A percentile compares a stretch with the other conserved stretches of the same genome.
These are phyloP conservation scores for Himalopsyche kuldschensis DNA, from an alignment of 2,888 invertebrate genomes.

Conservation along the genomic window DNA sequence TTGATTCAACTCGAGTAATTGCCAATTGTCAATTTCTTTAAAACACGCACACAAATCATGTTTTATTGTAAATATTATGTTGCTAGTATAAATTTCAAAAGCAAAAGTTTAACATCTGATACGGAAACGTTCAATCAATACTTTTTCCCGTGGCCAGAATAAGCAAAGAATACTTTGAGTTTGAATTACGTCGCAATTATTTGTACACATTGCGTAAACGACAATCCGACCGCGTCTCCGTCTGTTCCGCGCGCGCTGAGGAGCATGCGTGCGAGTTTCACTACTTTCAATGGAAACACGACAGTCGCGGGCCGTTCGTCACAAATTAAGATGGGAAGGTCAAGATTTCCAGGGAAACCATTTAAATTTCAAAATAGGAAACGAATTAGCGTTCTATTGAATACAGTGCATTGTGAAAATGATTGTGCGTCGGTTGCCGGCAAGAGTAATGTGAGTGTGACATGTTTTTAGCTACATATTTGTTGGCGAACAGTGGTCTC, in stretches of 20 bases:
- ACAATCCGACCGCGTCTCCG: slow-evolving; percentile 38
- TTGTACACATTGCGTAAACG: slow-evolving; percentile 55
- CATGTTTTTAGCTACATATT: slow-evolving; percentile 29
- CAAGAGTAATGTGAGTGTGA: slow-evolving; percentile 50
- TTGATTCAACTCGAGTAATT: not conserved
- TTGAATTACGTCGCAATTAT: slow-evolving; percentile 59
- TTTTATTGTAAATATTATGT: not conserved
- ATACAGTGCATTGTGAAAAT: slow-evolving; percentile 55
- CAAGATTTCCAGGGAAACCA: slow-evolving; percentile 87
- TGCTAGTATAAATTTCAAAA: not conserved
- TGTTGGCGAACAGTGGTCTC: slow-evolving; percentile 21
- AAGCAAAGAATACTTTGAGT: slow-evolving; percentile 43
- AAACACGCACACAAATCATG: not conserved
- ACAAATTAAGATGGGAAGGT: slow-evolving; percentile 73
- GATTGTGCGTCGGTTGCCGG: slow-evolving; percentile 53
- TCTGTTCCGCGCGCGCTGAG: slow-evolving; percentile 14
- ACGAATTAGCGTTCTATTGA: slow-evolving; percentile 78
- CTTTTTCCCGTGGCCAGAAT: not conserved
- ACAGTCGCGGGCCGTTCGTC: slow-evolving; percentile 59
- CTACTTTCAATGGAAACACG: slow-evolving; percentile 32
- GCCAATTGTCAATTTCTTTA: not conserved
- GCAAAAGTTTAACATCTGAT: not conserved
- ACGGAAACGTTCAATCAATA: not conserved
- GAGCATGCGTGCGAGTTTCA: slow-evolving; percentile 36
- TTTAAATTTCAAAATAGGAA: slow-evolving; percentile 84